Evolutionary conservation across 2,888 invertebrate genomes (phyloP), one percentile per base, ranked within the genome.

Genomic region (Micropterix aruncella): DNA sequence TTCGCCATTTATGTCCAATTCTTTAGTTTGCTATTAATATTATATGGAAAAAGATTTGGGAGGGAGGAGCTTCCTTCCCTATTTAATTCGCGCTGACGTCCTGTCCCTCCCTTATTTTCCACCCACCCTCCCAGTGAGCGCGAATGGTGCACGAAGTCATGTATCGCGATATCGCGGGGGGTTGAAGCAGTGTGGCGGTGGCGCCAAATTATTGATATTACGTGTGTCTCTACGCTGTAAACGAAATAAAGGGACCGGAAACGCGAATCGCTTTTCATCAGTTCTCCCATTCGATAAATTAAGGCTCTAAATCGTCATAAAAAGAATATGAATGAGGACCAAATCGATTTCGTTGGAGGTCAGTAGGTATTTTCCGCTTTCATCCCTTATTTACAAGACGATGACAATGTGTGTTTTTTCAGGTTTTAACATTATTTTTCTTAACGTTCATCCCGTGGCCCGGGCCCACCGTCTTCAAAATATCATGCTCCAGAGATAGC

Each of bases 301-400:
- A 27, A 7, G 27, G 12, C 12, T 27, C 27, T 27, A 12, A 27
- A 27, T 27, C 12, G 5, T 27, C 27, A 27, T 27, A 63, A 60
- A 68, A 65, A 61, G 69, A 78, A 77, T 85, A 86, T 88, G 88
- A 87, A 88, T 88, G 87, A 84, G 81, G 86, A 79, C 84, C 77
- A 85, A 83, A 73, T 82, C 78, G 75, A 76, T 83, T 68, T 79
- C 84, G 66, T 75, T 84, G 71, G 83, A 87, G 84, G 88, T 87
- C 74, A 76, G 75, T 55, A 47, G 9, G 47, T 47, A 47, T 49
- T 49, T 40, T 44, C 47, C 47, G 42, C 19, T 27, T 41, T 40
- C 17, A 15, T 36, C 15, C 27, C 9, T 15, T 41, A 19, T 14
- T 36, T 42, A 38, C 39, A 36, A n/a, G n/a, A n/a, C n/a, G n/a